These are phyloP conservation scores for Tangachromis dhanisi DNA, from an alignment of 2,113 vertebrate genomes.

Conservation along the genomic window DNA sequence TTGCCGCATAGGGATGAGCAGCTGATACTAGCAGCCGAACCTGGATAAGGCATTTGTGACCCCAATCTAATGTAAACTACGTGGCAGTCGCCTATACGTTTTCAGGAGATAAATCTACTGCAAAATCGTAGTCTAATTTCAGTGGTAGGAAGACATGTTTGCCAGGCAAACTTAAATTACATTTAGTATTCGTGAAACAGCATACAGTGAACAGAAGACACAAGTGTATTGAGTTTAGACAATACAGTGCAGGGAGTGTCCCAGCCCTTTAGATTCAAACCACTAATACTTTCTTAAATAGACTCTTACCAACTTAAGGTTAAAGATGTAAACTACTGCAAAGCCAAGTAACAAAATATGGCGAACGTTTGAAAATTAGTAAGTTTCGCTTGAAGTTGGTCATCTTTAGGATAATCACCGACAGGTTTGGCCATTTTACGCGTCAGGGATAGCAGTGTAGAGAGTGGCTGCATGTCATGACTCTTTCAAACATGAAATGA, in stretches of 20 bases:
- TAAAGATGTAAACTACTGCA: not conserved
- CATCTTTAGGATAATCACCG: not conserved
- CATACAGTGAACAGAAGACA: not conserved
- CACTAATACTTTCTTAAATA: not conserved
- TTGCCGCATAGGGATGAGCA: not conserved
- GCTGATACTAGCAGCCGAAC: not conserved
- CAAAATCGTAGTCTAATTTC: not conserved
- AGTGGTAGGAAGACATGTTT: not conserved
- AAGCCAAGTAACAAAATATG: not conserved
- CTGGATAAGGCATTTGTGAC: not conserved
- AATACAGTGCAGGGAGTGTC: not conserved
- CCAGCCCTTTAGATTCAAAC: not conserved
- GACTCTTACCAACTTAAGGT: not conserved
- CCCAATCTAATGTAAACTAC: not conserved
- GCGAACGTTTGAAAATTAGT: not conserved
- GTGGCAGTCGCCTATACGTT: not conserved
- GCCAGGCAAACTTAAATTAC: not conserved
- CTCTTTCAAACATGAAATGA: not conserved
- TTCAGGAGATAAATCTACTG: not conserved
- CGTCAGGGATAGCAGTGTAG: not conserved
- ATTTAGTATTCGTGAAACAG: constrained; percentile 1
- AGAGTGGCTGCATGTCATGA: not conserved
- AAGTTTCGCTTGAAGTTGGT: not conserved
- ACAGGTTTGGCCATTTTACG: not conserved
- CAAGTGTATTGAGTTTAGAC: not conserved